Evolutionary conservation across 2,113 vertebrate genomes (phyloP), one percentile per base, ranked within the genome.

Genomic region (Colaptes auratus): DNA sequence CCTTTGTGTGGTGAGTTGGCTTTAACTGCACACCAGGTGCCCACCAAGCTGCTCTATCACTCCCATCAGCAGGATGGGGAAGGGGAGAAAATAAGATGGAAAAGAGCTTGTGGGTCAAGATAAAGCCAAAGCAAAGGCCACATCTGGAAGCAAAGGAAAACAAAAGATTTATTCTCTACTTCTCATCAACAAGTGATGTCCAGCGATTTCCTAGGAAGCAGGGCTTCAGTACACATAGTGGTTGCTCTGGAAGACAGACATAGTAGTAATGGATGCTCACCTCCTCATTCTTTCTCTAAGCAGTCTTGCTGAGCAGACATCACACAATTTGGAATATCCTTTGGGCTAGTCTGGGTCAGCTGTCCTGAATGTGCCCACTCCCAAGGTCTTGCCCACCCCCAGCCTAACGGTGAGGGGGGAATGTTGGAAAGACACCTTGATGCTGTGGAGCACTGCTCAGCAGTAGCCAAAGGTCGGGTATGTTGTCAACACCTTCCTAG

Each of bases 221-320:
- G 28, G 19, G 61, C 61, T 64, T 64, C 35, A 65, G 63, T 2
- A 1, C 48, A 48, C 1, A 0, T 25, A 46, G 55, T 3, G 3
- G 36, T 31, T 25, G 15, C 36, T 75, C 15, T 10, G 3, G 35
- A 74, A 53, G 36, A 60, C 35, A 31, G 50, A 79, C 3, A 5
- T 21, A 2, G 2, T 33, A 21, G 23, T 18, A 55, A n/a, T 1
- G 1, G 39, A n/a, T 9, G 28, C 11, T 12, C 21, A 21, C 7
- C 21, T 30, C 48, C 30, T 18, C 8, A 42, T 21, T 7, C n/a
- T 48, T 42, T 15, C 39, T 65, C 33, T 39, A 15, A 17, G 30
- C 15, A 65, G 44, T 48, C 15, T 28, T n/a, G 27, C 55, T 23
- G 46, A 46, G 61, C 70, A 46, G 46, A 19, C 4, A 6, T 28